These are phyloP conservation scores for Coregonus ussuriensis DNA, from an alignment of 2,797 vertebrate genomes.

Conservation along the genomic window DNA sequence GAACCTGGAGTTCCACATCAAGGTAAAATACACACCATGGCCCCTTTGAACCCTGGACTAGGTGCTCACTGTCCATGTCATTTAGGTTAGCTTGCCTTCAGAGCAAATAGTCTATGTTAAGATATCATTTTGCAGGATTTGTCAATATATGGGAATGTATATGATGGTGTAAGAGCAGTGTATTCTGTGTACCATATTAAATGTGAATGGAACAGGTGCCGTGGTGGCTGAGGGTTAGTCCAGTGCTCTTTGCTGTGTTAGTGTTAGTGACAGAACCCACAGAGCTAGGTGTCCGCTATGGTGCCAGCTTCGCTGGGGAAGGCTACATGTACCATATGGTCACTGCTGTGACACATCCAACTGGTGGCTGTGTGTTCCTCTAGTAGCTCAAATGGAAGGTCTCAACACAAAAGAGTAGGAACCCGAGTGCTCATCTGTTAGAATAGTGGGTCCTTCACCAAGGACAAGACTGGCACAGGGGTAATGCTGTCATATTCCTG, in stretches of 20 bases:
- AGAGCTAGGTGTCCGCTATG: background rate
- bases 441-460: background rate
- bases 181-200: background rate
- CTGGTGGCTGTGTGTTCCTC: background rate
- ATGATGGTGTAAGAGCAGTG: background rate
- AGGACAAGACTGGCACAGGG: background rate
- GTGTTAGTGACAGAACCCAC: slow-evolving; percentile 6
- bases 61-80: too few species aligned
- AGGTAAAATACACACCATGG: slow-evolving; percentile 71
- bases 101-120: too few species aligned
- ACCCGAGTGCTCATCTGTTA: background rate
- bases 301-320: background rate
- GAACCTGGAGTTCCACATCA: slow-evolving; percentile 85
- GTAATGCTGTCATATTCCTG: background rate
- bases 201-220: background rate
- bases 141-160: too few species aligned
- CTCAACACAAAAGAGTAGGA: background rate
- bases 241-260: background rate
- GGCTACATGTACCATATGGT: slow-evolving; percentile 13
- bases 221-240: background rate
- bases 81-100: too few species aligned
- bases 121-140: too few species aligned
- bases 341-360: background rate
- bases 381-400: background rate
- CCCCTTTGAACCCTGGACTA: background rate